Percentiles rank a stretch among this genome's conserved stretches.
These are phyloP conservation scores for Torymus auratus DNA, from an alignment of 2,888 invertebrate species.

Conservation along the genomic window DNA sequence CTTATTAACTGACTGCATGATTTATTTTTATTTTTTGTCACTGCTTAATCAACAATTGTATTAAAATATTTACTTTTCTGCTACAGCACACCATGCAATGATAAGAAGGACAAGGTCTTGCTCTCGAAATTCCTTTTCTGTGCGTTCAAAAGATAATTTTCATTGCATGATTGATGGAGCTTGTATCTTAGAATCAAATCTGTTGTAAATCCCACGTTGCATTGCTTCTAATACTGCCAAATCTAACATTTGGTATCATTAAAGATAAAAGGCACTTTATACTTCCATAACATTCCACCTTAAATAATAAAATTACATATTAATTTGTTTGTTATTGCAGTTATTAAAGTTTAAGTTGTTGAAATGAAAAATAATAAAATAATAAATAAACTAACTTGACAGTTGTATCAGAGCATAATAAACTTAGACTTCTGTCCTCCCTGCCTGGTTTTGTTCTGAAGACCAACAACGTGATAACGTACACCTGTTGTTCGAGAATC, in stretches of 20 bases:
- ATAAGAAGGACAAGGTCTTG: constrained; percentile 80
- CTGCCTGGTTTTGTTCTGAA: constrained; percentile 92
- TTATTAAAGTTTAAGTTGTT: background rate
- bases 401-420: constrained; percentile 97
- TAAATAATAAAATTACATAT: constrained; percentile 25
- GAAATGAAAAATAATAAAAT: constrained; percentile 35
- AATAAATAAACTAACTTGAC: constrained; percentile 78
- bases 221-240: constrained; percentile 81
- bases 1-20: constrained; percentile 78
- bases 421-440: constrained; percentile 91
- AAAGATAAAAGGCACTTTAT: constrained; percentile 89
- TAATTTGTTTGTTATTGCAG: background rate
- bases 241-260: constrained; percentile 84
- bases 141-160: constrained; percentile 75
- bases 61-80: constrained; percentile 72
- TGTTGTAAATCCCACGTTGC: constrained; percentile 78
- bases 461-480: constrained; percentile 84
- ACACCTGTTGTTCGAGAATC: constrained; percentile 81
- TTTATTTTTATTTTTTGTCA: constrained; percentile 84
- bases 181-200: constrained; percentile 68
- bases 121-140: constrained; percentile 72
- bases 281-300: constrained; percentile 92
- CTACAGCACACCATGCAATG: constrained; percentile 80
- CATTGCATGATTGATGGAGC: constrained; percentile 72
- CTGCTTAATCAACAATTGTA: constrained; percentile 78